Base-by-base conservation (phyloP, 2,888 invertebrate genomes). In the Pimpla rufipes region DNA sequence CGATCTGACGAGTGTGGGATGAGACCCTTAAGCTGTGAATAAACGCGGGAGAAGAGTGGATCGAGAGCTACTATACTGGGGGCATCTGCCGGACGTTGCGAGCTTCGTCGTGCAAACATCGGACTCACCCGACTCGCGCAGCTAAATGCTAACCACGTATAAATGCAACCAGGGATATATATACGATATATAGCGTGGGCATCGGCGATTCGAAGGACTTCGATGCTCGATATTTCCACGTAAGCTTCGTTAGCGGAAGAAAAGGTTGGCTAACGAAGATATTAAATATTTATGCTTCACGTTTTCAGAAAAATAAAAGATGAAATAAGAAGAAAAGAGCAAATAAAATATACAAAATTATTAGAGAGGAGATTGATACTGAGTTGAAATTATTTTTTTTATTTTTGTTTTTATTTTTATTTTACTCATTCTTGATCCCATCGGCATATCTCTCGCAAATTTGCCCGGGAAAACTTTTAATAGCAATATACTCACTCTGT, bases 1-100 rank as follows among this genome's bases (percentile, higher is more conserved):
- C 67, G 80, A 85, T 85, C 83, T 87, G 87, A 89, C 81, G 86
- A 86, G 87, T 88, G 87, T 88, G 83, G 88, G 88, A 88, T 85
- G 88, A 86, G 85, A 83, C 85, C 85, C 85, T 85, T 84, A 86
- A 87, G 83, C 82, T 80, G 80, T 79, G 67, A 68, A 86, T 85
- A 85, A 86, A 85, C 80, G 79, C 79, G 52, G 81, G 81, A 35
- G 83, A 78, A 81, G 57, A 71, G 83, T 64, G 76, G 64, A 80
- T 79, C 80, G 68, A 79, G 75, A 79, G 75, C 62, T 77, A 57
- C 50, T 55, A 59, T 59, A 59, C 35, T 70, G 37, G 52, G 70
- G 55, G 52, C 73, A 74, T 35, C 29, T 67, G 62, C 67, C 70
- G 29, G 47, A 13, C 57, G 74, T 62, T n/a, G n/a, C 67, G 78